Evolutionary conservation across 2,797 vertebrate genomes (phyloP), one percentile per base, ranked within the genome.

Genomic region (Aeoliscus strigatus): DNA sequence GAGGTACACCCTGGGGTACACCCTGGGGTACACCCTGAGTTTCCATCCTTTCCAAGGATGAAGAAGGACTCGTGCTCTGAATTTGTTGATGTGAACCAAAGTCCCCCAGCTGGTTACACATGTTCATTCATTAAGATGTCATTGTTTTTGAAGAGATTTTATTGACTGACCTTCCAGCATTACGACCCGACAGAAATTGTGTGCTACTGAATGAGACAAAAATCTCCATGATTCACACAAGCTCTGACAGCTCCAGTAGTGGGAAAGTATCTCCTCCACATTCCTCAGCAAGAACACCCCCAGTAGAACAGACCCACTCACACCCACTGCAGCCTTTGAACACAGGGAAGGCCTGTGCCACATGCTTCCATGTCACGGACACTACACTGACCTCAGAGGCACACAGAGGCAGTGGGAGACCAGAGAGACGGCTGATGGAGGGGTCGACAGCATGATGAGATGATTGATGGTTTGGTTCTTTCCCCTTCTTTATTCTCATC

Each of bases 241-340:
- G 39, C 43, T 35, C n/a, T n/a, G n/a, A n/a, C 9, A 17, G 32
- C 43, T 14, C 31, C 13, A 37, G 46, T 50, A 27, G 43, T 50
- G 42, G 62, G 64, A 76, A 74, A 51, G 51, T 62, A 65, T 70
- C 43, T 59, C 52, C 50, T 66, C 39, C 36, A 53, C 81, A 86
- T 87, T 86, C 87, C 80, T 76, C 37, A 8, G 63, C 48, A 60
- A 77, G 73, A 82, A 81, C 63, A 77, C 77, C 66, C 73, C 51
- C 30, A 51, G 46, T 79, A 70, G 79, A 76, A 71, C 70, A 64
- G 69, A 51, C 64, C 50, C 58, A 74, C 77, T 75, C 73, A 75
- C 70, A 62, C 81, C 79, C 75, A 81, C 79, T 75, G 68, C 63
- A 80, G 58, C 73, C 68, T 76, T 69, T 65, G 31, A 58, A 54